Conservation (phyloP, 2,113 vertebrate species). For the Ovibos moschatus region DNA sequence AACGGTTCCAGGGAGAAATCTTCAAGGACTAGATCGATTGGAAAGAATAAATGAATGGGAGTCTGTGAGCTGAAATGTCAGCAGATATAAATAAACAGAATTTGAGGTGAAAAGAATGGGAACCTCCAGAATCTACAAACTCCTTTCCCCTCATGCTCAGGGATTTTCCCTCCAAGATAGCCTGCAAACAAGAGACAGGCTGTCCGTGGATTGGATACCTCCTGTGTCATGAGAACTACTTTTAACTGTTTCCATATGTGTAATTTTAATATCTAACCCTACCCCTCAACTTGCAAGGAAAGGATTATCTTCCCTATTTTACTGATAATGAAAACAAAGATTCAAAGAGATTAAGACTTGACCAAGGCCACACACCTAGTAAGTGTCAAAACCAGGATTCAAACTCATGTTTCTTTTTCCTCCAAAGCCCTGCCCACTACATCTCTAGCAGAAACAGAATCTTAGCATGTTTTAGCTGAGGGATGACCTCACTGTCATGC, state of each 20-base stretch:
- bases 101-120: background rate
- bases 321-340: background rate
- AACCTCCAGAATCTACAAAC: background rate
- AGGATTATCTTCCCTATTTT: background rate
- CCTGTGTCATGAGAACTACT: background rate
- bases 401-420: background rate
- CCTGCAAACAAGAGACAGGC: background rate
- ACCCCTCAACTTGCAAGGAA: background rate
- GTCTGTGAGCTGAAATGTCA: background rate
- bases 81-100: background rate
- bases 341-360: background rate
- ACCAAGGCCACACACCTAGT: background rate
- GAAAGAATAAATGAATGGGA: background rate
- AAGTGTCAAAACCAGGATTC: background rate
- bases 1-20: background rate
- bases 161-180: background rate
- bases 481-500: background rate
- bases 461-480: background rate
- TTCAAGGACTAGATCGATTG: background rate
- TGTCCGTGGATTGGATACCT: background rate
- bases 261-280: background rate
- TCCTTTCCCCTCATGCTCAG: background rate
- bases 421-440: background rate
- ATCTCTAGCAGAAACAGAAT: background rate
- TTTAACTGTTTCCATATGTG: background rate